phyloP scores from a whole-genome alignment of 2,113 vertebrate genomes.

The Melanerpes aurifrons region DNA sequence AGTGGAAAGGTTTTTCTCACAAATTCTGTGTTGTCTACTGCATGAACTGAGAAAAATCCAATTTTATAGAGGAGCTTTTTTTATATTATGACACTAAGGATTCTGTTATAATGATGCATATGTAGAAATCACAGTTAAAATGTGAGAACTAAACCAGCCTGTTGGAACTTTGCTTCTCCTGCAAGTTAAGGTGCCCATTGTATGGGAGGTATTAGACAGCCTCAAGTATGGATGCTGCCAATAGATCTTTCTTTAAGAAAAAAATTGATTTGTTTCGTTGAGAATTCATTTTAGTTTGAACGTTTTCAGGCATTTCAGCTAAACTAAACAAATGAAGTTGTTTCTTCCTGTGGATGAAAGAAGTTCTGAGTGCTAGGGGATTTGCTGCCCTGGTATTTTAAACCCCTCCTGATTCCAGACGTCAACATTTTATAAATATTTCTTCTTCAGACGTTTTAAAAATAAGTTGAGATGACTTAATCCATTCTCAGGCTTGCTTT shows the following conservation, averaged over 20 bases:
- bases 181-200: fast-evolving
- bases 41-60: not conserved
- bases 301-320: slow-evolving; percentile 1
- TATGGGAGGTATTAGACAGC: not conserved
- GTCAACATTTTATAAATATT: slow-evolving; percentile 63
- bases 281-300: not conserved
- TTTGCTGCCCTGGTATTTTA: slow-evolving; percentile 68
- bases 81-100: not conserved
- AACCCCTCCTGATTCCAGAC: slow-evolving; percentile 51
- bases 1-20: not conserved
- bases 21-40: not conserved
- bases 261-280: not conserved
- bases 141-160: not conserved
- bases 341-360: slow-evolving; percentile 25
- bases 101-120: not conserved
- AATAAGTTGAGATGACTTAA: slow-evolving; percentile 48
- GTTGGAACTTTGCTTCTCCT: not conserved
- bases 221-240: not conserved
- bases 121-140: not conserved
- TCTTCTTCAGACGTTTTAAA: slow-evolving; percentile 52
- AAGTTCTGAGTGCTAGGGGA: slow-evolving; percentile 11
- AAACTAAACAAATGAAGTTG: not conserved
- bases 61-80: not conserved
- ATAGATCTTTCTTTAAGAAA: not conserved
- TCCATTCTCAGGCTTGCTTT: slow-evolving; percentile 3